Conservation (phyloP, 2,113 vertebrate genomes). For the Castor canadensis region DNA sequence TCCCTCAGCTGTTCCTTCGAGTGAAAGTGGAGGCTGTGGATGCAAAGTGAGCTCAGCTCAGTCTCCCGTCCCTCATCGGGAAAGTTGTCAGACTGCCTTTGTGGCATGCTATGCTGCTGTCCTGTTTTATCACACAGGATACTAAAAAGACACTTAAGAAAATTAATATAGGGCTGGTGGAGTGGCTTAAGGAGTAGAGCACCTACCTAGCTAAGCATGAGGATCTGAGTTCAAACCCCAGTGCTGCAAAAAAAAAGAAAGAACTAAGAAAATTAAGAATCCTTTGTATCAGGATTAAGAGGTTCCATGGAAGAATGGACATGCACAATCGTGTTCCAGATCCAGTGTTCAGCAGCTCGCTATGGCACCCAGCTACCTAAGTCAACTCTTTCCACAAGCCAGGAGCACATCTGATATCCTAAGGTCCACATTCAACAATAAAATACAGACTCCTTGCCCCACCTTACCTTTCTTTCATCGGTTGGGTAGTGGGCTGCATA, state of each 20-base stretch:
- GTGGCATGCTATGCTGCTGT: background rate
- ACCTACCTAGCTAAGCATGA: too few species aligned
- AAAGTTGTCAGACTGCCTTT: background rate
- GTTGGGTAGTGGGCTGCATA: constrained; percentile 91
- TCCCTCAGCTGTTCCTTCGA: background rate
- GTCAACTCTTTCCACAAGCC: background rate
- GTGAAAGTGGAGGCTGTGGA: rapidly evolving
- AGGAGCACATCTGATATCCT: background rate
- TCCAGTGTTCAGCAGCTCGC: background rate
- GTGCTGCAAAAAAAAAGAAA: too few species aligned
- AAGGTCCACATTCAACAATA: background rate
- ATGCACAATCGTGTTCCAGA: background rate
- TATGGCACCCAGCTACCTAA: background rate
- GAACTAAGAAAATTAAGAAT: background rate
- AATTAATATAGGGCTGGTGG: too few species aligned
- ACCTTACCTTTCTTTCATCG: constrained; percentile 94
- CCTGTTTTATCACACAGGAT: background rate
- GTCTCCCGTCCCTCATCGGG: rapidly evolving
- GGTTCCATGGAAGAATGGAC: background rate
- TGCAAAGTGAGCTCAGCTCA: background rate
- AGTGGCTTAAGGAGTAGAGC: too few species aligned
- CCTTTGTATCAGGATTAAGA: background rate
- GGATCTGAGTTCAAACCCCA: too few species aligned
- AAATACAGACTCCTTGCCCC: background rate
- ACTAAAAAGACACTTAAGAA: background rate